phyloP scores from a whole-genome alignment of 2,113 vertebrate species.

The Pampusana beccarii region DNA sequence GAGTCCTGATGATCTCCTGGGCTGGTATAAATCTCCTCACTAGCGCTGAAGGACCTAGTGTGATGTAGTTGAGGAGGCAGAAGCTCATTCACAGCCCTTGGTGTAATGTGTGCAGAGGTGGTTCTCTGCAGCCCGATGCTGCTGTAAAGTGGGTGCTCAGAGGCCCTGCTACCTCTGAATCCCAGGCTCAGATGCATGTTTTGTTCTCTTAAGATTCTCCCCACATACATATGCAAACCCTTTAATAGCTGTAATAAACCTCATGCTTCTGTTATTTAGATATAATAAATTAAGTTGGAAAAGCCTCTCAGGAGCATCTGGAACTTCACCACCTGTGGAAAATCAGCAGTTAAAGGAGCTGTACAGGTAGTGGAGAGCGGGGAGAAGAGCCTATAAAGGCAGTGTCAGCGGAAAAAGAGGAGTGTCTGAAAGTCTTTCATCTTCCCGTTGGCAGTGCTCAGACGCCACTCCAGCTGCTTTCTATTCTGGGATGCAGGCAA shows the following conservation, averaged over 20 bases:
- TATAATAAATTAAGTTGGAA: background rate
- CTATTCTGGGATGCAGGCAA: background rate
- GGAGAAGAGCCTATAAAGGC: background rate
- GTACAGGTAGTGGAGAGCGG: rapidly evolving
- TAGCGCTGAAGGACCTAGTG: background rate
- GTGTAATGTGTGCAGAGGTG: background rate
- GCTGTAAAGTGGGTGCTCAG: background rate
- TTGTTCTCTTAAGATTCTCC: background rate
- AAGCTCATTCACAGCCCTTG: background rate
- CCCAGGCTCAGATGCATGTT: background rate
- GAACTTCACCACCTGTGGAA: background rate
- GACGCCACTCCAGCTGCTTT: background rate
- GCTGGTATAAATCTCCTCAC: background rate
- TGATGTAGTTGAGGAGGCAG: background rate
- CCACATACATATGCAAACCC: background rate
- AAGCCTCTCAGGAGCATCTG: background rate
- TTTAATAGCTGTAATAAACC: background rate
- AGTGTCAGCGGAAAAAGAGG: background rate
- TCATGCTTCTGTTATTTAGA: background rate
- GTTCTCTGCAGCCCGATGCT: background rate
- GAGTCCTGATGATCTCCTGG: background rate
- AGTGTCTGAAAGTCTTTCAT: background rate
- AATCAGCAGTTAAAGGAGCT: background rate
- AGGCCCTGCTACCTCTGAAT: background rate
- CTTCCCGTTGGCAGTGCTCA: background rate